Evolutionary conservation across 37 sponge, comb jelly and placozoan genomes (phyloP), one percentile per base, ranked within the genome.

Genomic region (Chondrilla cf. caribensis): DNA sequence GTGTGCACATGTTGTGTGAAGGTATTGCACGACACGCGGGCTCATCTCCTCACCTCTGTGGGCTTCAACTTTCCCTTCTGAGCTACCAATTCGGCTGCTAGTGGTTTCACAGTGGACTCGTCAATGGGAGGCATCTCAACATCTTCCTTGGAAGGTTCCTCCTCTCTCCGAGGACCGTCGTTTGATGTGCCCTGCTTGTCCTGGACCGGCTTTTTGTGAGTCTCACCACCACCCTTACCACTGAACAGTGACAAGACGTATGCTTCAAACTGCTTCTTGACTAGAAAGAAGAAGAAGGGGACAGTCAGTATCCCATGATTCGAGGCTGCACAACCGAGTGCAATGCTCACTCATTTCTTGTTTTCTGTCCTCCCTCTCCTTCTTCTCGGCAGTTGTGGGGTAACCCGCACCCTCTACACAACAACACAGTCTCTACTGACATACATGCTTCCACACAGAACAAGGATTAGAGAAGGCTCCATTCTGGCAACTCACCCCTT

Each of bases 391-490:
- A 21, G 95, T 95, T 19, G 90, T 87, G 2, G 81, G 83, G 39
- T 95, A 92, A 1, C 96, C 96, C 0, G 75, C 89, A 28, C 90
- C 87, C 72, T 88, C 92, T 92, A 33, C 0, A 72, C 29, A 40
- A 54, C 42, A 2, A 58, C 36, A 29, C 15, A 41, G 11, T 22
- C 18, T 19, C 8, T 38, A 36, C 28, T 38, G 43, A 38, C 38
- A 75, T 14, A 75, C 39, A 38, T 28, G 36, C 21, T 19, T 32
- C 8, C 43, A 47, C 17, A 78, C 33, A 72, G 38, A 72, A 38
- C 18, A 17, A 58, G 51, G 51, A 47, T 47, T 47, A 47, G 51
- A 47, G 51, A 47, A 11, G 51, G 6, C 9, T 47, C 51, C 11
- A 47, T 47, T 6, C 51, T 47, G 6, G 6, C 9, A 14, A 21